A percentile compares a stretch with the other conserved stretches of the same genome.
phyloP scores from a whole-genome alignment of 2,113 vertebrate genomes.

The Eolophus roseicapilla region DNA sequence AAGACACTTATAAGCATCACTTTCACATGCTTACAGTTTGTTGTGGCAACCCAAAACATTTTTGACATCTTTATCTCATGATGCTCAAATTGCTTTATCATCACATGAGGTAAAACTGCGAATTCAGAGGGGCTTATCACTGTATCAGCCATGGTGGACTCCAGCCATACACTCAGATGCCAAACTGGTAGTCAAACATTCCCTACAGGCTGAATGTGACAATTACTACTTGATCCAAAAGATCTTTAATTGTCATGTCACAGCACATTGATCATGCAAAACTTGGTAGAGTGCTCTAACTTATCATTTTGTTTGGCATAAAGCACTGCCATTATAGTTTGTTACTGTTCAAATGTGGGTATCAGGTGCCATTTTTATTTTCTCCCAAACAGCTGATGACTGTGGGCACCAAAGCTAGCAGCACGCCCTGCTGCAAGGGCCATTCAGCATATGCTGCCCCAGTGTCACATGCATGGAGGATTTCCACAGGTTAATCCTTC shows the following conservation, averaged over 20 bases:
- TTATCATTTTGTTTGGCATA: background rate
- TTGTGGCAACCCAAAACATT: background rate
- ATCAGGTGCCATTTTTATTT: conserved; percentile 5
- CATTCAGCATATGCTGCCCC: background rate
- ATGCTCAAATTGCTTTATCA: background rate
- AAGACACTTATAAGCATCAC: background rate
- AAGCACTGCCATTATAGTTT: background rate
- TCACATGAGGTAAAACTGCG: background rate
- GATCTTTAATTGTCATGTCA: background rate
- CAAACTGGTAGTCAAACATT: conserved; percentile 16
- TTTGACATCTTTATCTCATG: background rate
- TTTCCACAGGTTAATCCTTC: background rate
- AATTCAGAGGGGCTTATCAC: background rate
- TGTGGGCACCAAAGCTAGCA: background rate
- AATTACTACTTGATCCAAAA: background rate
- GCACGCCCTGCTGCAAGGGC: background rate
- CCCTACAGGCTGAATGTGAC: background rate
- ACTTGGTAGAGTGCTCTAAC: background rate
- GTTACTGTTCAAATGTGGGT: background rate
- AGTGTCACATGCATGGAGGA: background rate
- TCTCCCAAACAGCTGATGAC: background rate
- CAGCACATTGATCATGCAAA: background rate
- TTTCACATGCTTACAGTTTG: background rate
- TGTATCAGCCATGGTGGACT: background rate
- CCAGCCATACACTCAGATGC: background rate